A percentile compares a stretch with the other conserved stretches of the same genome.
These are phyloP conservation scores for Agriotes lineatus DNA, from an alignment of 2,888 invertebrate genomes.

Conservation along the genomic window DNA sequence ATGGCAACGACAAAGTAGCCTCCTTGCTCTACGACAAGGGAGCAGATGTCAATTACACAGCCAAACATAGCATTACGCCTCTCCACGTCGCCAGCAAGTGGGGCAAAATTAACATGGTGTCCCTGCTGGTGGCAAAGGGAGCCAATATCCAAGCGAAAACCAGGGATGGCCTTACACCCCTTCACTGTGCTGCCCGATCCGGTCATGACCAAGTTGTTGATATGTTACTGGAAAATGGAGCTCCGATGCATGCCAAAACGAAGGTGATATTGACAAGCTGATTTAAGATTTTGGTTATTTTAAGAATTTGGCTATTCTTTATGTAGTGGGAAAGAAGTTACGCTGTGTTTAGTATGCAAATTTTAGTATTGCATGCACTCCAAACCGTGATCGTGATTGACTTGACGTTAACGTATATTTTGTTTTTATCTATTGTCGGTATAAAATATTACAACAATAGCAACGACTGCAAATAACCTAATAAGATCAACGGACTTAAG, in stretches of 20 bases:
- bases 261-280: no score
- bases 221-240: constrained; percentile 86
- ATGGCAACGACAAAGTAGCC: constrained; percentile 96
- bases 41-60: constrained; percentile 95
- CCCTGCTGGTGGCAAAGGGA: constrained; percentile 87
- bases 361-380: no score
- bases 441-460: no score
- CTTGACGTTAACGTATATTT: no score
- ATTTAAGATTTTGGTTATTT: background rate
- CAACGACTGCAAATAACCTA: no score
- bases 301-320: background rate
- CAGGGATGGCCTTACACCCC: constrained; percentile 93
- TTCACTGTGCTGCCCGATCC: constrained; percentile 97
- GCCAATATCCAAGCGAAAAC: constrained; percentile 95
- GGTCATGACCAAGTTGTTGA: constrained; percentile 97
- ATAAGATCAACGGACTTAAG: no score
- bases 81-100: constrained; percentile 98
- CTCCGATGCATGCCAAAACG: constrained; percentile 95
- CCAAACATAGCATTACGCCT: constrained; percentile 98
- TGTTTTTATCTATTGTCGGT: no score
- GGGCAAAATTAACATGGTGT: constrained; percentile 96
- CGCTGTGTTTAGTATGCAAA: no score
- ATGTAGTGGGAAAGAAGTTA: no score
- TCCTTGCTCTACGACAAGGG: constrained; percentile 88
- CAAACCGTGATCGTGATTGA: no score